Base-by-base conservation (phyloP, 2,113 vertebrate genomes). In the Zapus hudsonius region DNA sequence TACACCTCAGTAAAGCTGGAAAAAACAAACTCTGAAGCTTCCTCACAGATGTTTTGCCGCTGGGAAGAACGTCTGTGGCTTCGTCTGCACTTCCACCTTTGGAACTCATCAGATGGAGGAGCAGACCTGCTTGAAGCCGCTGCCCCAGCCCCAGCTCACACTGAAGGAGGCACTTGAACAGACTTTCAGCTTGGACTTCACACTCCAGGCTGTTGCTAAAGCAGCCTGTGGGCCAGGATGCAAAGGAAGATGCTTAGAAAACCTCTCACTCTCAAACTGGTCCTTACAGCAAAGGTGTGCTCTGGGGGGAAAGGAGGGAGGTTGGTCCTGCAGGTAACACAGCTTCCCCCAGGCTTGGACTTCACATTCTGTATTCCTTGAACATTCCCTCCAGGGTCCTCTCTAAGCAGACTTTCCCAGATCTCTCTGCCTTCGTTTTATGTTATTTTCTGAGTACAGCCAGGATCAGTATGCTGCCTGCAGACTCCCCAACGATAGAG, bases 401-500 rank as follows among this genome's bases (percentile, higher is more conserved):
- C 13, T 2, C 33, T 12, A 0, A 3, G 23, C 9, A 33, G 38
- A 73, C 3, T 31, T 2, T 17, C 63, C 23, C 31, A 22, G 15
- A 70, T 8, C 75, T 67, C 33, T 42, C 20, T 70, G 74, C 47
- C 57, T 25, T 63, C 52, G 12, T 72, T 75, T 83, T 36, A 25
- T 29, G 3, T 8, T 69, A 5, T 42, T 69, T 86, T n/a, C 40
- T 17, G 55, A 69, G 75, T 20, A 31, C 1, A 79, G 44, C 25
- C 64, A 92, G 42, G 8, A 12, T 16, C n/a, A 15, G 40, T 59
- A 40, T 63, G 13, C 42, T 69, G 84, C 75, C 55, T 52, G 22
- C 31, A 22, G 33, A 36, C 11, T 42, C 10, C 22, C 92, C 47
- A 15, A 33, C 42, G 55, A 61, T 38, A 27, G 57, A 33, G 42